Conservation (phyloP, 2,113 vertebrate species). For the Psammodynastes pulverulentus region DNA sequence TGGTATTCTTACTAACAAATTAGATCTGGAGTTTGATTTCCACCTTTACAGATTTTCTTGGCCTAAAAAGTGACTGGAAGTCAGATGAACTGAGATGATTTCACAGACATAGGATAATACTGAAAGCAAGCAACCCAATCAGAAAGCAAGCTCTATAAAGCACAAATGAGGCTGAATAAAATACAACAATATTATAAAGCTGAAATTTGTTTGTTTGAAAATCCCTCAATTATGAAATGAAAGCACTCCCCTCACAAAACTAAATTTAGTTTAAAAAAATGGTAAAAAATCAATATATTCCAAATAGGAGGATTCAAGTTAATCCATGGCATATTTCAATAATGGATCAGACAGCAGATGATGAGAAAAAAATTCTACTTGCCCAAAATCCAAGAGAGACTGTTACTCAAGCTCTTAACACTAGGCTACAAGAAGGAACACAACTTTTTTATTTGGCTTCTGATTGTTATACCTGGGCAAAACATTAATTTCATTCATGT, state of each 20-base stretch:
- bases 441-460: not conserved
- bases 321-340: not conserved
- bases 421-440: not conserved
- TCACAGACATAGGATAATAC: not conserved
- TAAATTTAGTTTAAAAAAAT: not conserved
- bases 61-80: not conserved
- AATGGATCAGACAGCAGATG: not conserved
- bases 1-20: not conserved
- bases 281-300: not conserved
- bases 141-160: not conserved
- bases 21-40: not conserved
- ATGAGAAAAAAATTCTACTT: not conserved
- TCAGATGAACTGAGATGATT: not conserved
- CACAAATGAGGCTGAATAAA: not conserved
- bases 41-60: not conserved
- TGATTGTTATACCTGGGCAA: not conserved
- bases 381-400: not conserved
- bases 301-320: not conserved
- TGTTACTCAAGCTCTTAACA: not conserved
- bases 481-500: not conserved
- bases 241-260: not conserved
- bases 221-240: not conserved
- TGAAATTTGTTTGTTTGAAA: not conserved
- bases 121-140: not conserved
- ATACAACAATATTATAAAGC: conserved; percentile 1